These are phyloP conservation scores for Callithrix jacchus DNA, from an alignment of 2,113 vertebrate genomes.

Conservation along the genomic window DNA sequence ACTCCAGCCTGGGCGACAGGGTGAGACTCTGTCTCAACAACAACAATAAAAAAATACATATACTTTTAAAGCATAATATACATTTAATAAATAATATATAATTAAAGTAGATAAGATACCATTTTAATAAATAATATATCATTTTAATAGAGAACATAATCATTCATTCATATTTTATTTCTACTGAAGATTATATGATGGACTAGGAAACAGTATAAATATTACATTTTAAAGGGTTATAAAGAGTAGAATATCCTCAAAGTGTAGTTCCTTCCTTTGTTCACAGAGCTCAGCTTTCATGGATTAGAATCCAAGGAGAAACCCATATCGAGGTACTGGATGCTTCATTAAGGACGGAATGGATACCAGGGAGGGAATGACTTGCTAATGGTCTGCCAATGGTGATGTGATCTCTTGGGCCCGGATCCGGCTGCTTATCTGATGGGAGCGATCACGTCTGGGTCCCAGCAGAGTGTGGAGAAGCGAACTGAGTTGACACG, in stretches of 20 bases:
- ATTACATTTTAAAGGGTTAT: conserved; percentile 23
- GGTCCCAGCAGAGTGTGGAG: conserved; percentile 79
- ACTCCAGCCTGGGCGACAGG: too few species aligned
- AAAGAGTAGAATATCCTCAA: background rate
- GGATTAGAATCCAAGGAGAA: background rate
- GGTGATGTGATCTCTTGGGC: conserved; percentile 70
- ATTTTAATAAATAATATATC: conserved; percentile 58
- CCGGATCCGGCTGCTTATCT: conserved; percentile 80
- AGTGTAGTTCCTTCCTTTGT: background rate
- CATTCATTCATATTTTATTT: conserved; percentile 59
- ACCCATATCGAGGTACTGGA: conserved; percentile 73
- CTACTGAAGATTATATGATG: conserved; percentile 54
- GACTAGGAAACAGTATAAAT: conserved; percentile 41
- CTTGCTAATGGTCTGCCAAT: conserved; percentile 83
- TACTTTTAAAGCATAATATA: conserved; percentile 46
- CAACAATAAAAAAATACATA: background rate
- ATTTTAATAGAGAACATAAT: conserved; percentile 59
- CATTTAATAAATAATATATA: conserved; percentile 54
- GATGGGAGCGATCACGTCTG: conserved; percentile 81
- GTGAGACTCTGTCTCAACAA: too few species aligned
- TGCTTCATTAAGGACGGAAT: conserved; percentile 70
- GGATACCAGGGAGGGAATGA: conserved; percentile 78
- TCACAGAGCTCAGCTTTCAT: background rate
- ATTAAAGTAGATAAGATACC: conserved; percentile 35
- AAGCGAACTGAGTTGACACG: conserved; percentile 77